Conservation (phyloP, 2,888 invertebrate genomes). For the Kuschelorhynchus macadamiae region DNA sequence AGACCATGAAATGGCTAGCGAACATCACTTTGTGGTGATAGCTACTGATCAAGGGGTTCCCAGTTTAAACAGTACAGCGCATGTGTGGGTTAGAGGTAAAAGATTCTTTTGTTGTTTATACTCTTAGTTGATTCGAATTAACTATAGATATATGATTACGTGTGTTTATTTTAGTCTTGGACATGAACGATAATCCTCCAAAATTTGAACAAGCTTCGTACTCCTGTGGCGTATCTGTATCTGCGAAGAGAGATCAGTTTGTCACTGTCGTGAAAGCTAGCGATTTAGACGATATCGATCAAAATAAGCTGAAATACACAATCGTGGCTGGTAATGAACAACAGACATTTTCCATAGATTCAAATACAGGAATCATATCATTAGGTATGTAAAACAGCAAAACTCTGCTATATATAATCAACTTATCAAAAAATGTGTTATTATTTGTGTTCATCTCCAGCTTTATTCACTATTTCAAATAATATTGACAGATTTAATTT, state of each 20-base stretch:
- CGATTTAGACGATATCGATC: constrained; percentile 88
- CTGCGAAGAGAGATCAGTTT: constrained; percentile 88
- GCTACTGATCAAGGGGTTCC: constrained; percentile 91
- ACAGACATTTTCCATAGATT: constrained; percentile 80
- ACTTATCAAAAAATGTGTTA: too few species aligned
- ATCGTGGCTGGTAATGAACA: constrained; percentile 87
- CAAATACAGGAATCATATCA: constrained; percentile 75
- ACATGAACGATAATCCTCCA: constrained; percentile 94
- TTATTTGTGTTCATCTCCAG: too few species aligned
- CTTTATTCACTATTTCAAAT: too few species aligned
- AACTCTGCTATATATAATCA: too few species aligned
- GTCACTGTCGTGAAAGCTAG: constrained; percentile 90
- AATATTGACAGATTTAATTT: too few species aligned
- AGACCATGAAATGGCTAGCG: constrained; percentile 83
- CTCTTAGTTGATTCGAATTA: neutral
- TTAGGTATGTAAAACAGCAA: constrained; percentile 67
- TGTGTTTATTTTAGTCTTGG: constrained; percentile 74
- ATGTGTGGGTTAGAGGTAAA: constrained; percentile 84
- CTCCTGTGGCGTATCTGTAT: constrained; percentile 82
- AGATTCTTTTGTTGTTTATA: too few species aligned
- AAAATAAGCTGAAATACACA: constrained; percentile 81
- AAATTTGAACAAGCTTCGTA: constrained; percentile 87
- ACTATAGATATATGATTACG: neutral
- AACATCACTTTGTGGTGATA: constrained; percentile 84
- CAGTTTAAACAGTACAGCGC: constrained; percentile 83